Evolutionary conservation across 2,888 invertebrate genomes (phyloP).

Genomic region (Dascillus cervinus): DNA sequence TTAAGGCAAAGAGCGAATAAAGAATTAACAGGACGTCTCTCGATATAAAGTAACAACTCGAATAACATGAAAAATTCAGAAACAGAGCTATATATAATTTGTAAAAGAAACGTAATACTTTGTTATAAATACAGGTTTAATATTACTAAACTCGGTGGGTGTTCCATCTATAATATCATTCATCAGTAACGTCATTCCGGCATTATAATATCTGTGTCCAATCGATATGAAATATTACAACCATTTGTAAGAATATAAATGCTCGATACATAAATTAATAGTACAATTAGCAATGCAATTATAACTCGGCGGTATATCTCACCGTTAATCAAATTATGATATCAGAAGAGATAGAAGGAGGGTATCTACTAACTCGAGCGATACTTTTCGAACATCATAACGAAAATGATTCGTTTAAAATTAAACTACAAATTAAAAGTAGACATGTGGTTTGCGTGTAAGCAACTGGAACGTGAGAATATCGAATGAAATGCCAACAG

Average conservation of each 20-base stretch:
- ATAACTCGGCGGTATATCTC: conserved; percentile 31
- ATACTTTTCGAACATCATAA: too few species aligned
- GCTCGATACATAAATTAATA: conserved; percentile 35
- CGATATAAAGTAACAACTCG: too few species aligned
- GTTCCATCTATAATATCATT: conserved; percentile 30
- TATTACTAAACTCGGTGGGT: conserved; percentile 28
- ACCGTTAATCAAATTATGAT: conserved; percentile 34
- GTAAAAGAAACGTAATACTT: too few species aligned
- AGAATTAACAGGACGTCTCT: too few species aligned
- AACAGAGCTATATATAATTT: too few species aligned
- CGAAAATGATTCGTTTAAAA: conserved; percentile 6
- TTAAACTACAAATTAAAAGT: conserved; percentile 16
- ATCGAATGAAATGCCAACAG: conserved; percentile 29
- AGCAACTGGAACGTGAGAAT: conserved; percentile 37
- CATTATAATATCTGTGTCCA: conserved; percentile 27
- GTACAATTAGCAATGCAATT: conserved; percentile 39
- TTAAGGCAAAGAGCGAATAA: too few species aligned
- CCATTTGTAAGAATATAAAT: conserved; percentile 32
- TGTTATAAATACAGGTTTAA: conserved; percentile 14
- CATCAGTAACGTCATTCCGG: conserved; percentile 24
- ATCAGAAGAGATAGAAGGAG: too few species aligned
- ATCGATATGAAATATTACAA: conserved; percentile 32
- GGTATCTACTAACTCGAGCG: too few species aligned
- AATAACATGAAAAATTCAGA: too few species aligned
- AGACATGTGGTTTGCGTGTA: conserved; percentile 28